These are phyloP conservation scores for Netelia fuscicornis DNA, from an alignment of 2,888 invertebrate genomes.

Conservation along the genomic window DNA sequence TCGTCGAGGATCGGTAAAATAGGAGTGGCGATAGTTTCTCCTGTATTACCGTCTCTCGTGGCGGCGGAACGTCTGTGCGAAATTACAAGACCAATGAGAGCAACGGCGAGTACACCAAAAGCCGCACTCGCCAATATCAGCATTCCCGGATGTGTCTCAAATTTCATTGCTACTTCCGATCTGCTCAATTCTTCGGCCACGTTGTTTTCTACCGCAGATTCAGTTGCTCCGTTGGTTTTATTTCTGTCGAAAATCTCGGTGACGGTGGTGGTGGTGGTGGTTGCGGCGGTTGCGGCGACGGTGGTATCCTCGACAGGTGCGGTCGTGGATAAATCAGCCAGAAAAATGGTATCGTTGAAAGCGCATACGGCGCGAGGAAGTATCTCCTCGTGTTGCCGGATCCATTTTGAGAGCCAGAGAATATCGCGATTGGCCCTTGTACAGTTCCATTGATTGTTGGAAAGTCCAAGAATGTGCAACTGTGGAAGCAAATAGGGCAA, in stretches of 20 bases:
- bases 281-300: conserved; percentile 19
- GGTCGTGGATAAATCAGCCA: conserved; percentile 76
- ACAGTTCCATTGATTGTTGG: conserved; percentile 91
- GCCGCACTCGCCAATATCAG: conserved; percentile 86
- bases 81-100: conserved; percentile 84
- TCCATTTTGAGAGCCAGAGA: conserved; percentile 90
- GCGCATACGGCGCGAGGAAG: conserved; percentile 78
- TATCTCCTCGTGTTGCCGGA: conserved; percentile 85
- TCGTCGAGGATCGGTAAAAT: conserved; percentile 85
- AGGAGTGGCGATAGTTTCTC: conserved; percentile 87
- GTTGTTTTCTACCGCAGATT: conserved; percentile 50
- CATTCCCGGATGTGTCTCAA: conserved; percentile 86
- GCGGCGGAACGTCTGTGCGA: conserved; percentile 82
- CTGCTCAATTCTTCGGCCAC: conserved; percentile 80
- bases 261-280: background rate
- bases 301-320: conserved; percentile 9
- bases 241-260: background rate
- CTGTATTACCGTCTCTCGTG: conserved; percentile 67
- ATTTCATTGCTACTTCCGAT: conserved; percentile 73
- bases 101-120: conserved; percentile 86
- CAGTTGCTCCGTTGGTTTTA: conserved; percentile 13
- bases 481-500: conserved; percentile 90
- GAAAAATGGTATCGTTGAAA: conserved; percentile 57
- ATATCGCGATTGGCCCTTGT: conserved; percentile 84
- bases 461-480: conserved; percentile 88